These are phyloP conservation scores for Maniola jurtina DNA, from an alignment of 1,140 invertebrate species.

Conservation along the genomic window DNA sequence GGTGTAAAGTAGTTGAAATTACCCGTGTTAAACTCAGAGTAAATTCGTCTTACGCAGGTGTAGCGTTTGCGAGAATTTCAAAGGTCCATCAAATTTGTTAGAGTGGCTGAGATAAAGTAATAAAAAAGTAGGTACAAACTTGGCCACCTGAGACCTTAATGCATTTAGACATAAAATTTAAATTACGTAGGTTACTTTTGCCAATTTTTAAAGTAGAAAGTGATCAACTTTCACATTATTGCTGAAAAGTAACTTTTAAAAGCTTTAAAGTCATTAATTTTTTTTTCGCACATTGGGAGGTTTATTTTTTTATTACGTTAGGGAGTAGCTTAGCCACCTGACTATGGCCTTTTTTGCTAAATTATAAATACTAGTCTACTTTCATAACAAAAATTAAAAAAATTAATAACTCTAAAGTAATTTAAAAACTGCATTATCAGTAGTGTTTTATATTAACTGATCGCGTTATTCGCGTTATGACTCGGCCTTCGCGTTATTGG, in stretches of 20 bases:
- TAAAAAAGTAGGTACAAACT: slow-evolving; percentile 28
- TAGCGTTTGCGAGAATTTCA: slow-evolving; percentile 17
- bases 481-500: no score
- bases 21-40: not conserved
- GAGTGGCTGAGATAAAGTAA: slow-evolving; percentile 22
- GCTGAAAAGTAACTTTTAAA: no score
- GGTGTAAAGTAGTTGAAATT: no score
- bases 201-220: not conserved
- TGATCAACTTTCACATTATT: not conserved
- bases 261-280: no score
- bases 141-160: slow-evolving; percentile 29
- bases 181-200: not conserved
- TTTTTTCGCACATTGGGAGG: no score
- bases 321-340: no score
- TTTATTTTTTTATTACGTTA: no score
- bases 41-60: slow-evolving; percentile 18
- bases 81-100: slow-evolving; percentile 28
- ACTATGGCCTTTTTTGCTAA: no score
- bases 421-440: not conserved
- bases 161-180: slow-evolving; percentile 17
- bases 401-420: not conserved
- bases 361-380: not conserved
- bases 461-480: no score
- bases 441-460: no score
- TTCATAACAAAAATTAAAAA: not conserved